Percentiles rank a stretch among this genome's conserved stretches.
Conservation (phyloP, 1,140 invertebrate species). For the Lepidostoma basale region DNA sequence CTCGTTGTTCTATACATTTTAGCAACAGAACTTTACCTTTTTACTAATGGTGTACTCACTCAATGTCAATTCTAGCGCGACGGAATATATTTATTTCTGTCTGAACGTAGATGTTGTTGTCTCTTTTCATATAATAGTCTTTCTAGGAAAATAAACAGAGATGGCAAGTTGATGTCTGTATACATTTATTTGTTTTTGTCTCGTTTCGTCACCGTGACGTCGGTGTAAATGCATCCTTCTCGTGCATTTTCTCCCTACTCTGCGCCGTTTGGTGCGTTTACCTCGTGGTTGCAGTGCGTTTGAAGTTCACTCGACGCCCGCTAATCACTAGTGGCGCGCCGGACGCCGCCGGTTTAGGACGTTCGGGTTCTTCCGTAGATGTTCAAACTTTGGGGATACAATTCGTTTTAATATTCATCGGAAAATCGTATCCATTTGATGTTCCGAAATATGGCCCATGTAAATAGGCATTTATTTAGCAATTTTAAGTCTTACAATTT, state of each 20-base stretch:
- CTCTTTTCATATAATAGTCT: background rate
- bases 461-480: no score
- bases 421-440: no score
- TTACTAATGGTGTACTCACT: background rate
- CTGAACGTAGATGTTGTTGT: background rate
- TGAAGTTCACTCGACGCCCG: constrained; percentile 2
- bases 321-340: constrained; percentile 18
- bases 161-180: background rate
- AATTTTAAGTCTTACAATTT: no score
- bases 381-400: no score
- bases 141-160: background rate
- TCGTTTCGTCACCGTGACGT: constrained; percentile 24
- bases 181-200: constrained; percentile 6
- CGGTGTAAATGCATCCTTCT: constrained; percentile 33
- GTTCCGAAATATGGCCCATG: no score
- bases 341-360: background rate
- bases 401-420: no score
- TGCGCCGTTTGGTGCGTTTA: constrained; percentile 22
- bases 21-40: background rate
- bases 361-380: no score
- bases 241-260: constrained; percentile 30
- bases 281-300: constrained; percentile 37
- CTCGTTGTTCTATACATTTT: background rate
- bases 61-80: no score
- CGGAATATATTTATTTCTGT: background rate